Base-by-base conservation (phyloP, 2,888 invertebrate species). In the Pelosia muscerda region DNA sequence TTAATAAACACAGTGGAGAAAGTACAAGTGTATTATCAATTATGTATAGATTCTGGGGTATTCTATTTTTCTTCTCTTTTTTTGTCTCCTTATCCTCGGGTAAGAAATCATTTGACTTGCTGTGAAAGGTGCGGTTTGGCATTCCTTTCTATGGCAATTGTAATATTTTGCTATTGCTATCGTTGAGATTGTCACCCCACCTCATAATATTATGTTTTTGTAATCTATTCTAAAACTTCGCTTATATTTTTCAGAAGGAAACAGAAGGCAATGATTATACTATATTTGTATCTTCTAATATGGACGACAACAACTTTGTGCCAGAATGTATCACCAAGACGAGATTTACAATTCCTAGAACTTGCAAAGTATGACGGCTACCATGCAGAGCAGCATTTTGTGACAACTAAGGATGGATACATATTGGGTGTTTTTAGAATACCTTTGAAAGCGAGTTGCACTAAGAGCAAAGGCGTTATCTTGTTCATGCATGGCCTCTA, bases 381-480 rank as follows among this genome's bases (percentile, higher is more conserved):
- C 59, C 3, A 19, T 1, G 65, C 77, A 2, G 85, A 87, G 62
- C 34, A 42, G 23, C 80, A 87, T 69, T 71, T 56, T 11, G 81
- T 86, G 2, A 79, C 70, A 19, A 86, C 86, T 0, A 58, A 73
- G 26, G 87, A 87, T 60, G 85, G 85, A 23, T 87, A 87, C 57
- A 78, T 83, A 11, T 72, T 87, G n/a, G 67, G 74, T 4, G 8
- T 86, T 9, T 83, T 75, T 65, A 77, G 84, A 19, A 63, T 87
- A 34, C 77, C 73, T 23, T 9, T 73, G 3, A 74, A 66, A 1
- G 22, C 65, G 13, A 74, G 73, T 61, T 77, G 79, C 15, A n/a
- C 59, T 15, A 26, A 61, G 2, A 67, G 67, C 10, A 81, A 77
- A 54, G 80, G 76, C 8, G 49, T 63, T 8, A 69, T 81, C 6